Conservation (phyloP, 2,888 invertebrate genomes). For the Xylocampa areola region DNA sequence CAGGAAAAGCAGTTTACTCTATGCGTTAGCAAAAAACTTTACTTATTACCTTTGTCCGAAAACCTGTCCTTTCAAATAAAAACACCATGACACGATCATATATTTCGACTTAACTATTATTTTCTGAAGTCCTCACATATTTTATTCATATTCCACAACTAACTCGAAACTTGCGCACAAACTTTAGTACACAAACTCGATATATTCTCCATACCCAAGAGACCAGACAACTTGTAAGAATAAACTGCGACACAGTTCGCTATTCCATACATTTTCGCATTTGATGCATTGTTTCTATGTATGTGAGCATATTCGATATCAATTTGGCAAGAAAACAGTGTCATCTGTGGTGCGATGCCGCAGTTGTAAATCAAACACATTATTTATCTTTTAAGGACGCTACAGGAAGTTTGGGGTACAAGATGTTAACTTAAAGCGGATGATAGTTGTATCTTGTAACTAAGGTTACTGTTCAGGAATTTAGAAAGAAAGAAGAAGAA, state of each 20-base stretch:
- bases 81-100: not conserved
- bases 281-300: constrained; percentile 52
- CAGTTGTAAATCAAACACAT: constrained; percentile 61
- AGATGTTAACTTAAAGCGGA: constrained; percentile 15
- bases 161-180: constrained; percentile 12
- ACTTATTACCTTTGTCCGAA: too few species aligned
- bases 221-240: constrained; percentile 21
- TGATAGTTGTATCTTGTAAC: too few species aligned
- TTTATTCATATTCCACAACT: constrained; percentile 7
- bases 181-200: constrained; percentile 20
- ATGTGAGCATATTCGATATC: constrained; percentile 61
- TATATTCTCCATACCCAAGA: constrained; percentile 34
- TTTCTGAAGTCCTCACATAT: constrained; percentile 6
- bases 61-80: too few species aligned
- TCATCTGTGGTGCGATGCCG: constrained; percentile 55
- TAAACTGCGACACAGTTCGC: constrained; percentile 13
- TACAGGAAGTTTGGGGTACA: constrained; percentile 35
- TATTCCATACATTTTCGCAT: constrained; percentile 31
- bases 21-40: too few species aligned
- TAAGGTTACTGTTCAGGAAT: too few species aligned
- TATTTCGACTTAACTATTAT: too few species aligned
- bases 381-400: constrained; percentile 64
- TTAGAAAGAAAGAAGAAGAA: too few species aligned
- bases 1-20: too few species aligned
- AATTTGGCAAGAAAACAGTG: constrained; percentile 62